Percentiles rank a stretch among this genome's conserved stretches.
These are phyloP conservation scores for Progne subis DNA, from an alignment of 2,113 vertebrate genomes.

Conservation along the genomic window DNA sequence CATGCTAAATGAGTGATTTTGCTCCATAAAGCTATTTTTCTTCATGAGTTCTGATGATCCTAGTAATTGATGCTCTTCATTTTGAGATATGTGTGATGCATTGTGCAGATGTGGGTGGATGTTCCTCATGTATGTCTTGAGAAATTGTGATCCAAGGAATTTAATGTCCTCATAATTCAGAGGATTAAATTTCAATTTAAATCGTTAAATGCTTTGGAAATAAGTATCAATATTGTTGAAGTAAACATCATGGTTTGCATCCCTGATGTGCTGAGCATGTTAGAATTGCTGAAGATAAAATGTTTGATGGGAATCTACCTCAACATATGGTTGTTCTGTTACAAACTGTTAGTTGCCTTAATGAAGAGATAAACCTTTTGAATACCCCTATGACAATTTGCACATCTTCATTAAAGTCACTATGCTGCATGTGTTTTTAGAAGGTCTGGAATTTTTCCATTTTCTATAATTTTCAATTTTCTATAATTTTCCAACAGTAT, in stretches of 20 bases:
- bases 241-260: background rate
- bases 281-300: background rate
- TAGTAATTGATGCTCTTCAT: background rate
- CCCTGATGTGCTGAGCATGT: background rate
- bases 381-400: background rate
- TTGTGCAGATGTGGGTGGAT: background rate
- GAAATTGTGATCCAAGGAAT: background rate
- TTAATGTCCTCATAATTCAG: background rate
- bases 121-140: background rate
- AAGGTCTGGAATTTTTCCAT: background rate
- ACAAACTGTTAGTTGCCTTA: background rate
- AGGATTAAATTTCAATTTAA: background rate
- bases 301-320: background rate
- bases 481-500: background rate
- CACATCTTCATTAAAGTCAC: background rate
- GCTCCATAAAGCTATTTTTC: background rate
- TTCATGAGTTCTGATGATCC: background rate
- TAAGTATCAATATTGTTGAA: background rate
- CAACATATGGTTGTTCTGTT: background rate
- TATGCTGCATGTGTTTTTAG: background rate
- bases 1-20: background rate
- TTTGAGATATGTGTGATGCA: background rate
- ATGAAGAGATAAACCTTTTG: background rate
- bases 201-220: background rate
- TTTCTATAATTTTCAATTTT: background rate